phyloP scores from a whole-genome alignment of 2,888 invertebrate genomes.

The Megalurothrips usitatus region DNA sequence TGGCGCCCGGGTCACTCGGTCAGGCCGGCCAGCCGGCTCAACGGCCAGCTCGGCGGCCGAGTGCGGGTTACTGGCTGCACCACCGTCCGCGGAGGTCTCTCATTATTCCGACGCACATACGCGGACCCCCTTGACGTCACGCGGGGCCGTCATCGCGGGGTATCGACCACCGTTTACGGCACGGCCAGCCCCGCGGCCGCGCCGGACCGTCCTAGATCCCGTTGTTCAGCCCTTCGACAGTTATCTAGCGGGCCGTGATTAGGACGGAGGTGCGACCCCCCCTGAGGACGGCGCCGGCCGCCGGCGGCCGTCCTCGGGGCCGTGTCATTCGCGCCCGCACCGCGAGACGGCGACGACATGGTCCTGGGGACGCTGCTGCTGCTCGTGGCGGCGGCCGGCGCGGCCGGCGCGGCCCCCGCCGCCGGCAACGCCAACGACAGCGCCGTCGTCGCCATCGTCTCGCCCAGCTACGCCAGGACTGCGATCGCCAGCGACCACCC shows the following conservation, averaged over 20 bases:
- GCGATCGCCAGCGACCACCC: background rate
- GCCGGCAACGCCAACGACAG: background rate
- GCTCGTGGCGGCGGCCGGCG: background rate
- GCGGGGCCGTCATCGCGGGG: background rate
- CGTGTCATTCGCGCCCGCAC: background rate
- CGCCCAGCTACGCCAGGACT: slow-evolving; percentile 12
- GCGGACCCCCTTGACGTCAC: background rate
- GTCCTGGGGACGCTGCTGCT: background rate
- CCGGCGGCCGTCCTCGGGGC: background rate
- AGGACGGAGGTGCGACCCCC: background rate
- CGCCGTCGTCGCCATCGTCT: background rate
- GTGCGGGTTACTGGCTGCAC: no score
- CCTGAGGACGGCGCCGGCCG: background rate
- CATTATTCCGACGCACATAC: no score
- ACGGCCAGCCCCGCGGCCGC: background rate
- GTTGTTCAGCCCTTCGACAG: background rate
- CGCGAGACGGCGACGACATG: slow-evolving; percentile 4
- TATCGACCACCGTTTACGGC: no score
- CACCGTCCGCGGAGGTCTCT: no score
- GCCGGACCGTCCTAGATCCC: background rate
- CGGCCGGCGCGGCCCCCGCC: background rate
- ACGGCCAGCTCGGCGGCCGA: no score
- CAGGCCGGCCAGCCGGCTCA: no score
- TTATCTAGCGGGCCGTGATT: slow-evolving; percentile 6
- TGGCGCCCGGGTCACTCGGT: background rate